Percentiles rank a stretch among this genome's conserved stretches.
Evolutionary conservation across 2,113 vertebrate genomes (phyloP).

Genomic region (Geococcyx californianus): DNA sequence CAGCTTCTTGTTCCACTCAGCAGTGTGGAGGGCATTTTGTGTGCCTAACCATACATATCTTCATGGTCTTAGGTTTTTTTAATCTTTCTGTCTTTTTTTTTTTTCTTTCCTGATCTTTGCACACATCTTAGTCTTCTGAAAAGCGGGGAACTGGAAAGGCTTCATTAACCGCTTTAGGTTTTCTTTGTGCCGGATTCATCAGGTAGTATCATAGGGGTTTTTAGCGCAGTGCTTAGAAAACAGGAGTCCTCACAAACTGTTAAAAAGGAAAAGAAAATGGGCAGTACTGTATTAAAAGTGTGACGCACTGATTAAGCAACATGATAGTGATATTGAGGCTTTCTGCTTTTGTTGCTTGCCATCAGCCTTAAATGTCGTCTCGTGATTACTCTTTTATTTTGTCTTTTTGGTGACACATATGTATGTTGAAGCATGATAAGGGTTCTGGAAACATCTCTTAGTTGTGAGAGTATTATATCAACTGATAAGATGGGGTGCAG

Average conservation of each 20-base stretch:
- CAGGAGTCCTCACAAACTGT: not conserved
- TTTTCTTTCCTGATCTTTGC: not conserved
- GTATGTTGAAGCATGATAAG: not conserved
- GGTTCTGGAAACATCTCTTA: not conserved
- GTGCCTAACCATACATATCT: constrained; percentile 21
- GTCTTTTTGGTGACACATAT: not conserved
- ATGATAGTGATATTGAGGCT: not conserved
- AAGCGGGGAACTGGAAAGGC: not conserved
- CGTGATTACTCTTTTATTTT: not conserved
- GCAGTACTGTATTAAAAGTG: not conserved
- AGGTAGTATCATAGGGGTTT: not conserved
- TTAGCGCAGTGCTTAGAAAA: not conserved
- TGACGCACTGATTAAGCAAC: not conserved
- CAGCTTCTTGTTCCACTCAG: not conserved
- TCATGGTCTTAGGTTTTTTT: not conserved
- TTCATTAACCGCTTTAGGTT: not conserved
- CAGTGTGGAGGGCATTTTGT: not conserved
- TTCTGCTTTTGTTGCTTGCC: not conserved
- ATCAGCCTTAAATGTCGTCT: not conserved
- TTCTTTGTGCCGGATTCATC: not conserved
- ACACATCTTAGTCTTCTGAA: not conserved
- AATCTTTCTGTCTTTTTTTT: not conserved
- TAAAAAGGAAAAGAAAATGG: not conserved
- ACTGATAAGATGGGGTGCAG: not conserved
- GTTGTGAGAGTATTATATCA: not conserved